phyloP scores from a whole-genome alignment of 2,888 invertebrate genomes.

The Drosophila paranaensis region DNA sequence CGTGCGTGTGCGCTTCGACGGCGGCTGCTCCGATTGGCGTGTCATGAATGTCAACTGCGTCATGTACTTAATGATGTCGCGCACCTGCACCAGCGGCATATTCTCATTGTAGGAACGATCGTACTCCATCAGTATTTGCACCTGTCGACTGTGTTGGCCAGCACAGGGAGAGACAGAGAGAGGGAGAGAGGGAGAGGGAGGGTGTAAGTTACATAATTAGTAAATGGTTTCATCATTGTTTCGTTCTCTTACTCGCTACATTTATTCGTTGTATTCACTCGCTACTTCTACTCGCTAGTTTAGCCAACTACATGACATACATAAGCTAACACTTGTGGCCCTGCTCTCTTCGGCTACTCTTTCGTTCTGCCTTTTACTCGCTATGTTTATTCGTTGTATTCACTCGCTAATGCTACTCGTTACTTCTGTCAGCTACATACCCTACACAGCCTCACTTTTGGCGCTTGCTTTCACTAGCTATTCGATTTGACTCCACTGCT shows the following conservation, averaged over 20 bases:
- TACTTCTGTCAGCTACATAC: too few species aligned
- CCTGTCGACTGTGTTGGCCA: constrained; percentile 89
- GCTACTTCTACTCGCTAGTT: not conserved
- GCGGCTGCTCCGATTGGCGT: constrained; percentile 84
- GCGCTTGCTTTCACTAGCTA: not conserved
- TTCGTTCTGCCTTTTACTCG: too few species aligned
- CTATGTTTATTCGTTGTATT: too few species aligned
- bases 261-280: too few species aligned
- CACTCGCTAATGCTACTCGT: not conserved
- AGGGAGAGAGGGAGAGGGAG: not conserved
- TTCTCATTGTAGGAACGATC: constrained; percentile 91
- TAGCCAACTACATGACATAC: too few species aligned
- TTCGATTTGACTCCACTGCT: too few species aligned
- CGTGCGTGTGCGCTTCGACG: constrained; percentile 84
- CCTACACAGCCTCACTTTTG: too few species aligned
- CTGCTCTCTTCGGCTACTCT: not conserved
- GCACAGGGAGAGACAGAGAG: too few species aligned
- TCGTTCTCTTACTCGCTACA: not conserved
- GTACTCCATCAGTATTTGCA: constrained; percentile 90
- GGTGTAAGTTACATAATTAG: not conserved
- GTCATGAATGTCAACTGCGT: constrained; percentile 95
- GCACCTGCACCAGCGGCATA: constrained; percentile 92
- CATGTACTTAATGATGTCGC: constrained; percentile 93
- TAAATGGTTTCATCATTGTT: not conserved
- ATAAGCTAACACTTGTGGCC: too few species aligned